Conservation (phyloP, 2,888 invertebrate species). For the Oscheius sp. region DNA sequence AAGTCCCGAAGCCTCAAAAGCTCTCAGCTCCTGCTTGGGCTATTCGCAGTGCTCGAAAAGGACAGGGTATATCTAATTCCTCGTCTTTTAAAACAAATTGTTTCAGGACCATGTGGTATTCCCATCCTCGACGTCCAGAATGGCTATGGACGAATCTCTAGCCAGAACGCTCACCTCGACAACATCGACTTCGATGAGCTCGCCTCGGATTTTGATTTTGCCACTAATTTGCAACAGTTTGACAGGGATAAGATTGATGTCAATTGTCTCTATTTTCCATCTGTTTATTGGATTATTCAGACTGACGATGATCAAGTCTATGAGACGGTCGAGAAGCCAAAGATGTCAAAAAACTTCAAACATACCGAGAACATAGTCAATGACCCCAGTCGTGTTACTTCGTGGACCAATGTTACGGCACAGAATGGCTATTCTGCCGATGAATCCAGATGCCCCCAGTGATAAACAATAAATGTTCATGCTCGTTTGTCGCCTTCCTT, state of each 20-base stretch:
- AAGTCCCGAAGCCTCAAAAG: slow-evolving; percentile 34
- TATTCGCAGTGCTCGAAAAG: slow-evolving; percentile 10
- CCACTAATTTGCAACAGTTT: slow-evolving; percentile 60
- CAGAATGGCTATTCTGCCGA: slow-evolving; percentile 17
- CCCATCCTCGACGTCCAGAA: slow-evolving; percentile 56
- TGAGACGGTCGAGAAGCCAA: slow-evolving; percentile 57
- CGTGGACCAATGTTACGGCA: slow-evolving; percentile 51
- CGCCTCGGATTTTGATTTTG: slow-evolving; percentile 64
- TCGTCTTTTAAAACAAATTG: too few relatives aligned
- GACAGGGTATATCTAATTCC: background rate
- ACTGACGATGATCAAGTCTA: slow-evolving; percentile 54
- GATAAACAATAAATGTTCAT: too few relatives aligned
- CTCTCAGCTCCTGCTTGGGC: slow-evolving; percentile 10
- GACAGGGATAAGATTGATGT: slow-evolving; percentile 37
- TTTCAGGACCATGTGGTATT: slow-evolving; percentile 54
- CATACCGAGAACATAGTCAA: slow-evolving; percentile 71
- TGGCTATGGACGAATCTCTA: slow-evolving; percentile 45
- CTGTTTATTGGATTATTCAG: slow-evolving; percentile 30
- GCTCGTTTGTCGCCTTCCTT: too few relatives aligned
- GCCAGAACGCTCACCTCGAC: slow-evolving; percentile 44
- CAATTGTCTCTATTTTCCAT: background rate
- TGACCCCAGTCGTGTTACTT: slow-evolving; percentile 61
- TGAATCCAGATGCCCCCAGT: background rate
- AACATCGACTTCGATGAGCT: slow-evolving; percentile 56
- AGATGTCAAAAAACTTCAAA: slow-evolving; percentile 62